These are phyloP conservation scores for Cinclus cinclus DNA, from an alignment of 2,113 vertebrate genomes.

Conservation along the genomic window DNA sequence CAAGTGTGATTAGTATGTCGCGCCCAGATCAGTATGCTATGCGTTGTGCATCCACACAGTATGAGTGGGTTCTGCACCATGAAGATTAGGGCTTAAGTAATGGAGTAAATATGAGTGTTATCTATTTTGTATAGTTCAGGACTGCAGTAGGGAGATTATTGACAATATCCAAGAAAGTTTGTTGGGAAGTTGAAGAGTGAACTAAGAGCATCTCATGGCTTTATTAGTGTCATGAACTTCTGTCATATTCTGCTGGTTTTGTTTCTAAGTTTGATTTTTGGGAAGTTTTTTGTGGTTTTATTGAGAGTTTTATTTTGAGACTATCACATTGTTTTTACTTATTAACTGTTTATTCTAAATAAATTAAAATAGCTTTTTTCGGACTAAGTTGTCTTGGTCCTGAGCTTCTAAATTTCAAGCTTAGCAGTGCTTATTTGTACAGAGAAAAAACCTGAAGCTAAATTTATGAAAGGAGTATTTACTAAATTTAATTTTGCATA, in stretches of 20 bases:
- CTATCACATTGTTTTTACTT: neutral
- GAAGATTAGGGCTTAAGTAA: neutral
- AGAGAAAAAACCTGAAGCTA: neutral
- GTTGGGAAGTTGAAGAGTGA: neutral
- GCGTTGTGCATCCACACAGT: neutral
- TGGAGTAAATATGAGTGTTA: neutral
- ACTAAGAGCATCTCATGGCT: neutral
- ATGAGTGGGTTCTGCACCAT: neutral
- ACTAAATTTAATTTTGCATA: neutral
- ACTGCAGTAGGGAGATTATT: neutral
- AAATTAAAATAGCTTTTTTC: neutral
- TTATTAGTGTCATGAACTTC: neutral
- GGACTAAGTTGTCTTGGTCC: neutral
- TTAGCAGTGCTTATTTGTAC: neutral
- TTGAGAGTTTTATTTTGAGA: neutral
- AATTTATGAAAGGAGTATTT: neutral
- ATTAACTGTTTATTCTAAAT: neutral
- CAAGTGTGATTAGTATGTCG: neutral
- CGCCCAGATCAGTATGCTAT: neutral
- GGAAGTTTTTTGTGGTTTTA: neutral
- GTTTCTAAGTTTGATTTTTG: neutral
- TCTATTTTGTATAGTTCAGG: neutral
- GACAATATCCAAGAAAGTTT: neutral
- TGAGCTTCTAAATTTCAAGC: neutral
- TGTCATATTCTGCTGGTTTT: neutral